A percentile compares a stretch with the other conserved stretches of the same genome.
phyloP scores from a whole-genome alignment of 2,113 vertebrate genomes.

The Geothlypis trichas region DNA sequence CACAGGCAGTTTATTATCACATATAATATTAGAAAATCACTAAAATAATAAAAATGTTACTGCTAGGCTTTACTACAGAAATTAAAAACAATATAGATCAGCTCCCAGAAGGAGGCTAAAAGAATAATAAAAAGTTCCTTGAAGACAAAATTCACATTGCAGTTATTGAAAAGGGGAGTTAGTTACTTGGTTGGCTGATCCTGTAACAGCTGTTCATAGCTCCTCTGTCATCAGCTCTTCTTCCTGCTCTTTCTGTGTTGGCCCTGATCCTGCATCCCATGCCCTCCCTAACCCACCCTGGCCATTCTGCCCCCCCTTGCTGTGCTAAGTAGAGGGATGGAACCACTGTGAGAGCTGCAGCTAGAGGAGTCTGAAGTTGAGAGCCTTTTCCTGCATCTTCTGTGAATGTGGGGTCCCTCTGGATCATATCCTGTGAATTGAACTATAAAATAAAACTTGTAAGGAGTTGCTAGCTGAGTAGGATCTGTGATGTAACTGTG shows the following conservation, averaged over 20 bases:
- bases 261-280: not conserved
- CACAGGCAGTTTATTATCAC: not conserved
- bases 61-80: not conserved
- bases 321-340: not conserved
- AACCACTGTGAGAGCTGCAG: not conserved
- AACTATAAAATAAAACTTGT: not conserved
- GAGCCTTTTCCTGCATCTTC: not conserved
- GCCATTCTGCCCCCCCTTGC: rapidly evolving
- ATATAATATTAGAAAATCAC: not conserved
- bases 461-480: not conserved
- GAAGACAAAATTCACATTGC: not conserved
- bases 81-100: not conserved
- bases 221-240: not conserved
- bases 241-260: not conserved
- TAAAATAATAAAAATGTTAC: not conserved
- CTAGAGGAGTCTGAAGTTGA: not conserved
- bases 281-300: not conserved
- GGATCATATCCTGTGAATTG: not conserved
- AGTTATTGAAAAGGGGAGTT: not conserved
- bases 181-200: not conserved
- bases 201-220: not conserved
- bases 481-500: not conserved
- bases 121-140: not conserved
- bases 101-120: not conserved
- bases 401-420: not conserved